A percentile compares a stretch with the other conserved stretches of the same genome.
Conservation (phyloP, 1,140 invertebrate genomes). For the Leguminivora glycinivorella region DNA sequence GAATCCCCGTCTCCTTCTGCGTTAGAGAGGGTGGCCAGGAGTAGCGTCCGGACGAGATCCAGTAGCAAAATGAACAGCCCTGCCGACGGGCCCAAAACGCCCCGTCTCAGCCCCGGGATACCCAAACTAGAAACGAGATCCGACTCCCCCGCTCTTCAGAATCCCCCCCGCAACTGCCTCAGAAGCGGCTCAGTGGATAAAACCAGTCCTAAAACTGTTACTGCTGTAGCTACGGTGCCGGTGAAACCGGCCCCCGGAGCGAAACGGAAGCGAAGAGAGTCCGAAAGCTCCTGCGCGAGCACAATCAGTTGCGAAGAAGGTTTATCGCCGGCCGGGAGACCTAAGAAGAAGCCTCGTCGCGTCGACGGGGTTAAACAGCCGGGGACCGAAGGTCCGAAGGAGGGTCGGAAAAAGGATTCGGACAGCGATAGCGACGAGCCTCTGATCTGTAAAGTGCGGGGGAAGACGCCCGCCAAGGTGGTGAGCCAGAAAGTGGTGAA, state of each 20-base stretch:
- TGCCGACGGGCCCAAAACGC: constrained; percentile 81
- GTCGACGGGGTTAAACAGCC: constrained; percentile 45
- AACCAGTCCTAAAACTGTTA: constrained; percentile 56
- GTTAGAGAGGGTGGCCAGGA: constrained; percentile 67
- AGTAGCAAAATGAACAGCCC: constrained; percentile 86
- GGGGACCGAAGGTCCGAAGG: constrained; percentile 44
- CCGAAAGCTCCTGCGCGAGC: constrained; percentile 85
- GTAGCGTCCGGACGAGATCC: constrained; percentile 83
- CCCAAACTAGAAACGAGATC: constrained; percentile 60
- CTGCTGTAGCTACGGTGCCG: constrained; percentile 38
- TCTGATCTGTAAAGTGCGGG: constrained; percentile 85
- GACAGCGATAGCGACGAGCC: constrained; percentile 90
- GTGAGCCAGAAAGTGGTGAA: constrained; percentile 37
- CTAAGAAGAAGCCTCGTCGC: constrained; percentile 62
- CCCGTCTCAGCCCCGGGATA: constrained; percentile 81
- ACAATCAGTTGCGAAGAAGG: constrained; percentile 81
- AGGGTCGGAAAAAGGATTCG: constrained; percentile 78
- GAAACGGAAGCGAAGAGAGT: constrained; percentile 88
- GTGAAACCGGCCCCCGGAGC: constrained; percentile 49
- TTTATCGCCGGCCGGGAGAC: constrained; percentile 59
- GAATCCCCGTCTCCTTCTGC: constrained; percentile 73
- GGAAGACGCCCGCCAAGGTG: constrained; percentile 45
- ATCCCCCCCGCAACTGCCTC: constrained; percentile 55
- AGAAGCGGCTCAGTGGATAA: constrained; percentile 67
- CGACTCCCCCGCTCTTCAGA: constrained; percentile 71